Evolutionary conservation across 2,888 invertebrate species (phyloP).

Genomic region (Callyntrura guangdongensis): DNA sequence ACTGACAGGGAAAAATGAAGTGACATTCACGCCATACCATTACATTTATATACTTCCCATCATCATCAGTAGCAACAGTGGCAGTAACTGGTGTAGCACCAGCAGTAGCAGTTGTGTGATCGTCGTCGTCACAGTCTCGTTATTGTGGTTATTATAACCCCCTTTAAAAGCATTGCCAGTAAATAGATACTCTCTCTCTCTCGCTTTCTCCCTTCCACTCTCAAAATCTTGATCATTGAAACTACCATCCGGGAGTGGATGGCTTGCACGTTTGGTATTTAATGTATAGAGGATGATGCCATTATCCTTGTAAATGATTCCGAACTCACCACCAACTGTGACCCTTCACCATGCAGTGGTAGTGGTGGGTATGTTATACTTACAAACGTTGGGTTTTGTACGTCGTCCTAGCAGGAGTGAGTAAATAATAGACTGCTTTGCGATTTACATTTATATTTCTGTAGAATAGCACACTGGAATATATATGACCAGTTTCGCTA

Average conservation of each 20-base stretch:
- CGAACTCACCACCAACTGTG: constrained; percentile 65
- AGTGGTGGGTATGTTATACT: not conserved
- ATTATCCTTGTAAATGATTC: constrained; percentile 73
- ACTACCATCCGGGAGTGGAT: not conserved
- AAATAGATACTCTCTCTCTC: not conserved
- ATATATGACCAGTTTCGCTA: not conserved
- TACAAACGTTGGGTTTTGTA: no score
- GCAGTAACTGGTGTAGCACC: not conserved
- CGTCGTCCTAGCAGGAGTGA: no score
- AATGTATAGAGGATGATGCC: constrained; percentile 53
- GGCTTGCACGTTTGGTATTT: not conserved
- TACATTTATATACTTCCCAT: constrained; percentile 74
- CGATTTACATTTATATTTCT: constrained; percentile 20
- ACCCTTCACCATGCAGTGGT: constrained; percentile 52
- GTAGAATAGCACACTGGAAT: not conserved
- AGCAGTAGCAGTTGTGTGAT: constrained; percentile 10
- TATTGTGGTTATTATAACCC: constrained; percentile 21
- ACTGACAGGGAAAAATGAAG: constrained; percentile 78
- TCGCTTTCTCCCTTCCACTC: not conserved
- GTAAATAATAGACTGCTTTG: not conserved
- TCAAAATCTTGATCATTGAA: constrained; percentile 27
- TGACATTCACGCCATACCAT: constrained; percentile 76
- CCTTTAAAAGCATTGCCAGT: constrained; percentile 13
- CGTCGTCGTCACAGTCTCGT: constrained; percentile 17
- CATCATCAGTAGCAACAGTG: constrained; percentile 29